phyloP scores from a whole-genome alignment of 2,888 invertebrate genomes.

The Drosophila recens region DNA sequence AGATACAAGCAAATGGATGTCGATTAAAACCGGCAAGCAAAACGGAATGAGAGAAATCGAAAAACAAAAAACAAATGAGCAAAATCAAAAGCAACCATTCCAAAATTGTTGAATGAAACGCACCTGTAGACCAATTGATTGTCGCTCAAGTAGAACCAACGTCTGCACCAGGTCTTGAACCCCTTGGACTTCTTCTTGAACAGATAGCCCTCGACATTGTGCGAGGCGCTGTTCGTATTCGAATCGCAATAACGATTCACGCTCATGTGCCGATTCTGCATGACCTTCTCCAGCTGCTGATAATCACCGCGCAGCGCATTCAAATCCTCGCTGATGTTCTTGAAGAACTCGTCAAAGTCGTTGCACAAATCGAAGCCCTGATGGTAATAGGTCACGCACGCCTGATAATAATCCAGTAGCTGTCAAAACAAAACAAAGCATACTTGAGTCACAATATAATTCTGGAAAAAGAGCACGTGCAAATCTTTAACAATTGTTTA shows the following conservation, averaged over 20 bases:
- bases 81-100: slow-evolving; percentile 9
- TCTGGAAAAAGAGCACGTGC: slow-evolving; percentile 40
- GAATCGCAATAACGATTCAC: slow-evolving; percentile 88
- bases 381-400: slow-evolving; percentile 97
- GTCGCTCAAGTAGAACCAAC: slow-evolving; percentile 97
- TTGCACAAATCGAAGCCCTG: slow-evolving; percentile 96
- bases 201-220: slow-evolving; percentile 96
- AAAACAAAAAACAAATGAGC: slow-evolving; percentile 44
- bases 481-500: slow-evolving; percentile 22
- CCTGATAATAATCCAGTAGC: slow-evolving; percentile 96
- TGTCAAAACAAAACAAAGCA: slow-evolving; percentile 82
- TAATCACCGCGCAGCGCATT: slow-evolving; percentile 91
- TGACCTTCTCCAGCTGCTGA: slow-evolving; percentile 92
- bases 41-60: slow-evolving; percentile 45
- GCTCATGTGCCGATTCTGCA: slow-evolving; percentile 95
- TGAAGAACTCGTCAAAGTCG: slow-evolving; percentile 95
- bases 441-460: not conserved
- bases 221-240: slow-evolving; percentile 85
- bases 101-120: slow-evolving; percentile 66
- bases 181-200: slow-evolving; percentile 98
- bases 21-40: slow-evolving; percentile 66
- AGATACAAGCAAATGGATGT: slow-evolving; percentile 58
- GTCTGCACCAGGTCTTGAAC: slow-evolving; percentile 98
- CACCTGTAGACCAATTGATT: slow-evolving; percentile 96
- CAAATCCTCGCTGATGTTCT: slow-evolving; percentile 93